Base-by-base conservation (phyloP, 2,113 vertebrate genomes). In the Pitta sordida region DNA sequence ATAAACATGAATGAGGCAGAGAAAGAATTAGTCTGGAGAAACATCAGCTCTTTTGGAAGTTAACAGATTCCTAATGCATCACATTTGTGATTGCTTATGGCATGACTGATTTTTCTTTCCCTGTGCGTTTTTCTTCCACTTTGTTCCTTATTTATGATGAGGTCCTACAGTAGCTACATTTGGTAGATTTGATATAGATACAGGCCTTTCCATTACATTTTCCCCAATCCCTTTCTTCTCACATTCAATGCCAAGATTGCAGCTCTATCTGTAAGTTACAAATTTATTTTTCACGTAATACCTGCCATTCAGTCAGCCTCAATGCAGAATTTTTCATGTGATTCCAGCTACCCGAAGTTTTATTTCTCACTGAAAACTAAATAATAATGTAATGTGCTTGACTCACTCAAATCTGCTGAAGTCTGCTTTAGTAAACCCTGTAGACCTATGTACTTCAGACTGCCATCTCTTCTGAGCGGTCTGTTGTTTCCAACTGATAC, bases 1-100 rank as follows among this genome's bases (percentile, higher is more conserved):
- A n/a, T n/a, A n/a, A n/a, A n/a, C n/a, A n/a, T 64, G 75, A 78
- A 90, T 56, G 49, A 95, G 69, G 62, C 36, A 59, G 26, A 51
- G 34, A 92, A 80, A 39, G 27, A 90, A 90, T 77, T 63, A 74
- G 88, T 73, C 59, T 34, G 10, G 62, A 96, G 88, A 95, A 88
- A 73, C 23, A 77, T 36, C 34, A 90, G 52, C 64, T 63, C 69
- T 71, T 48, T 34, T 78, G 65, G 69, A 93, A 88, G 48, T 32
- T 44, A 46, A 63, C 39, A 88, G 23, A 67, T 67, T 81, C 27
- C 24, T 90, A 93, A 91, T 26, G 73, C 59, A 92, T 88, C 56
- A 78, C 27, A 78, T 56, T 26, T 83, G 48, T 64, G 76, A 91
- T 4, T 92, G 56, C 52, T 94, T 82, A 73, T 39, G 22, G 59